Evolutionary conservation across 1,140 invertebrate species (phyloP), one percentile per base, ranked within the genome.

Genomic region (Varroa destructor): DNA sequence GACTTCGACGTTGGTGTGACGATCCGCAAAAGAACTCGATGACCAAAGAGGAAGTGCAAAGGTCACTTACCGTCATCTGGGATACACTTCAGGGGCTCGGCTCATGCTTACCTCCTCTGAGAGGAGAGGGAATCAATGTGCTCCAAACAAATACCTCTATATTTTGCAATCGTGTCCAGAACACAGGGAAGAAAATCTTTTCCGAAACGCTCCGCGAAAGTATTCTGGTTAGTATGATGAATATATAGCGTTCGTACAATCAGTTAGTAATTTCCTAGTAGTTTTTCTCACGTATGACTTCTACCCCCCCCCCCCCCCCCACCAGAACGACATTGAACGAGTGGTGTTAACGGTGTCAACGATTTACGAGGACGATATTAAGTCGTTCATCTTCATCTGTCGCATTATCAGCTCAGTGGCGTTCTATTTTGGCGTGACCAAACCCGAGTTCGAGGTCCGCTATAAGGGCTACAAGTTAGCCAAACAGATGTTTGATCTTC

Each of bases 331-430:
- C 2, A 67, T 67, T 40, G 61, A 67, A 46, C 61, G 61, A 25
- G 36, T 67, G 12, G 37, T 87, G n/a, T 78, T 81, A 55, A 80
- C 81, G 58, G 46, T 67, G 1, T 67, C 46, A 12, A 67, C 2
- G 10, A 37, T 67, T 37, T 80, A 81, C 71, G 86, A 87, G 78
- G 88, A 90, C 77, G 87, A 91, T 77, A 89, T 86, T 0, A 88
- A 88, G 75, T 85, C 86, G 73, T 81, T 89, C 42, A 81, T 82
- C 73, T 78, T 79, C 73, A 77, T 90, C 37, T 82, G 87, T 67
- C 78, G 78, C 84, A 85, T 88, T 72, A 87, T 84, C 81, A 81
- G 83, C 70, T 76, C 77, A 73, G 74, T 87, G 54, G 76, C 88
- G 56, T 81, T 86, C 70, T 84, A 84, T 74, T 81, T 82, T 77